A percentile compares a stretch with the other conserved stretches of the same genome.
Conservation (phyloP, 92 coral and sea anemone genomes). For the Palythoa grandiflora region DNA sequence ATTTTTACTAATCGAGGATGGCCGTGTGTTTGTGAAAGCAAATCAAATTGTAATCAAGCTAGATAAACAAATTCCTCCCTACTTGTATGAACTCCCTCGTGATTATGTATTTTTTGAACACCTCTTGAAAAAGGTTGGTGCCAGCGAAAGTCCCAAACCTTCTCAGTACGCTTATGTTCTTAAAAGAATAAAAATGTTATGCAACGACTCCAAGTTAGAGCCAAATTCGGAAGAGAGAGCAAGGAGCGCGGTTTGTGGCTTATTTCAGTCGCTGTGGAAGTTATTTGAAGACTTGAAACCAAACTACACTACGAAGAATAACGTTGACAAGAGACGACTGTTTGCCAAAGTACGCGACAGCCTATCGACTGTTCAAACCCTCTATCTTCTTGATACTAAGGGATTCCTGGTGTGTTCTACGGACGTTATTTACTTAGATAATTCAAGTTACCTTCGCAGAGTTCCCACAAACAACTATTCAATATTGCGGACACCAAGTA, state of each 20-base stretch:
- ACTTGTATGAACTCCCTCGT: constrained; percentile 55
- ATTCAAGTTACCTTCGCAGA: constrained; percentile 46
- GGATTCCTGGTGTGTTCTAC: constrained; percentile 61
- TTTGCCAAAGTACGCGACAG: background rate
- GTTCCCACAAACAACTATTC: constrained; percentile 51
- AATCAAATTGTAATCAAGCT: constrained; percentile 47
- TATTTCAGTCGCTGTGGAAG: constrained; percentile 42
- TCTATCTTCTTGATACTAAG: constrained; percentile 72
- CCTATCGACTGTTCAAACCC: constrained; percentile 26
- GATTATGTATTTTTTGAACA: constrained; percentile 43
- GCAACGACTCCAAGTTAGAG: constrained; percentile 25
- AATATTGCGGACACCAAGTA: constrained; percentile 54
- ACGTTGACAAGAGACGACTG: background rate
- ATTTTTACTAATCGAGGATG: constrained; percentile 41
- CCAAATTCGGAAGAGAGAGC: constrained; percentile 51
- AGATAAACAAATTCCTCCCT: constrained; percentile 44
- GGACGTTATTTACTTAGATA: constrained; percentile 56
- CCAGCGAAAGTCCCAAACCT: constrained; percentile 44
- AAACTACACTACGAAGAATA: background rate
- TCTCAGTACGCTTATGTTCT: constrained; percentile 40
- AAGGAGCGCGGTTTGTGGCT: constrained; percentile 37
- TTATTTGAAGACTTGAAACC: background rate
- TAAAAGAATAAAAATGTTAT: constrained; percentile 34
- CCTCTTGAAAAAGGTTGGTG: constrained; percentile 50
- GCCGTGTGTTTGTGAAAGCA: constrained; percentile 49